These are phyloP conservation scores for Aelia acuminata DNA, from an alignment of 2,888 invertebrate genomes.

Conservation along the genomic window DNA sequence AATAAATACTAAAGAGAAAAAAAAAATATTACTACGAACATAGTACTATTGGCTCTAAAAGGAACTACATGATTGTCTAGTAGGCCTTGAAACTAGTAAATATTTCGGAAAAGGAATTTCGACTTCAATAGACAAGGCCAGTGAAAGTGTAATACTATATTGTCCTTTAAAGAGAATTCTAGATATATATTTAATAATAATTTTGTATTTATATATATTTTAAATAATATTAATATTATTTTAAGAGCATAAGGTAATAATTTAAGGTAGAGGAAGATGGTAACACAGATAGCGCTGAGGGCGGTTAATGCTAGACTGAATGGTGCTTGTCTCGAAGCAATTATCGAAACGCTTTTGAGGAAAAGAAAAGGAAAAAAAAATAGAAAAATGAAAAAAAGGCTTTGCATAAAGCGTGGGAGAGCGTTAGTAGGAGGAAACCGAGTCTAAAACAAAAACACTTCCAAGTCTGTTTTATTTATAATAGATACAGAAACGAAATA, in stretches of 20 bases:
- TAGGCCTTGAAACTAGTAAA: background rate
- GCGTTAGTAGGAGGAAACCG: slow-evolving; percentile 16
- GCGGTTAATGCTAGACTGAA: background rate
- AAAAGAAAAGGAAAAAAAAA: background rate
- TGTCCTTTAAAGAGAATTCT: background rate
- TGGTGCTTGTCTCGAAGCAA: background rate
- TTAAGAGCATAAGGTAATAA: no score
- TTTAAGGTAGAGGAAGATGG: background rate
- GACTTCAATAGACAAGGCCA: background rate
- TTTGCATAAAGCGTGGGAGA: slow-evolving; percentile 47
- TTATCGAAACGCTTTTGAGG: slow-evolving; percentile 18
- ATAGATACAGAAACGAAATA: background rate
- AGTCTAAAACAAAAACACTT: slow-evolving; percentile 36
- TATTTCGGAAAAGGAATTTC: background rate
- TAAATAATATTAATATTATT: no score
- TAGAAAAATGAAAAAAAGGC: background rate
- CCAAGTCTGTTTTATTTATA: background rate
- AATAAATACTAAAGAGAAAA: no score
- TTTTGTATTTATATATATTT: no score
- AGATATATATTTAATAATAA: background rate
- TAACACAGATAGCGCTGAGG: slow-evolving; percentile 1
- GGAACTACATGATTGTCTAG: background rate
- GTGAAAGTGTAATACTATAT: slow-evolving; percentile 8
- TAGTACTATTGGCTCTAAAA: background rate
- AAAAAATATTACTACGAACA: background rate